Percentiles rank a stretch among this genome's conserved stretches.
These are phyloP conservation scores for Drosophila hydei DNA, from an alignment of 1,140 invertebrate species.

Conservation along the genomic window DNA sequence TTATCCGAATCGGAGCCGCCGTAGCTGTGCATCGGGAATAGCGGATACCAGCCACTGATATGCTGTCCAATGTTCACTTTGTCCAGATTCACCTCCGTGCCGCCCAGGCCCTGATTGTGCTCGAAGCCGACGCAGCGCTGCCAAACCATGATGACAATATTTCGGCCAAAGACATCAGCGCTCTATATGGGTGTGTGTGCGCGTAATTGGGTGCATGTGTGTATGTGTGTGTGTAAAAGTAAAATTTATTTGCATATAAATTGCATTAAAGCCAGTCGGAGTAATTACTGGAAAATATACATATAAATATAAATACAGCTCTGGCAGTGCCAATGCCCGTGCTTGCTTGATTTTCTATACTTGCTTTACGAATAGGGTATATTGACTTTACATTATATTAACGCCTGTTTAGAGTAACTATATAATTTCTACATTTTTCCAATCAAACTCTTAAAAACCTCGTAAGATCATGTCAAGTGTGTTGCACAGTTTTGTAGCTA, in stretches of 20 bases:
- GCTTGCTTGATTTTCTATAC: background rate
- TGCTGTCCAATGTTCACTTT: conserved; percentile 90
- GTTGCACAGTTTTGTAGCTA: no score
- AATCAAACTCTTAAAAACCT: background rate
- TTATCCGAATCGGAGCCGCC: conserved; percentile 88
- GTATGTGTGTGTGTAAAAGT: background rate
- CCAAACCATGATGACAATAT: conserved; percentile 93
- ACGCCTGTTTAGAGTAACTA: no score
- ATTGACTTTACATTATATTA: background rate
- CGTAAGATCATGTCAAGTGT: no score
- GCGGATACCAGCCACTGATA: conserved; percentile 94
- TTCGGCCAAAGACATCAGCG: conserved; percentile 91
- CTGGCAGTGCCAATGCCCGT: background rate
- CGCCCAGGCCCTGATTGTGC: conserved; percentile 94
- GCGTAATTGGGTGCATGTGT: no score
- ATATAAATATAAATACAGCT: conserved; percentile 49
- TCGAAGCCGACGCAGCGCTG: conserved; percentile 93
- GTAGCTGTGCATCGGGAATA: conserved; percentile 91
- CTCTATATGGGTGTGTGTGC: conserved; percentile 83
- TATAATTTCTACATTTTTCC: no score
- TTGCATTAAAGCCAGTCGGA: conserved; percentile 48
- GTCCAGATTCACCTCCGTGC: conserved; percentile 92
- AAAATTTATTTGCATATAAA: conserved; percentile 63
- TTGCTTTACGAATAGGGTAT: background rate
- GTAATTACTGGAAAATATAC: conserved; percentile 55